Conservation (phyloP, 2,797 vertebrate genomes). For the Oreonectes daqikongensis region DNA sequence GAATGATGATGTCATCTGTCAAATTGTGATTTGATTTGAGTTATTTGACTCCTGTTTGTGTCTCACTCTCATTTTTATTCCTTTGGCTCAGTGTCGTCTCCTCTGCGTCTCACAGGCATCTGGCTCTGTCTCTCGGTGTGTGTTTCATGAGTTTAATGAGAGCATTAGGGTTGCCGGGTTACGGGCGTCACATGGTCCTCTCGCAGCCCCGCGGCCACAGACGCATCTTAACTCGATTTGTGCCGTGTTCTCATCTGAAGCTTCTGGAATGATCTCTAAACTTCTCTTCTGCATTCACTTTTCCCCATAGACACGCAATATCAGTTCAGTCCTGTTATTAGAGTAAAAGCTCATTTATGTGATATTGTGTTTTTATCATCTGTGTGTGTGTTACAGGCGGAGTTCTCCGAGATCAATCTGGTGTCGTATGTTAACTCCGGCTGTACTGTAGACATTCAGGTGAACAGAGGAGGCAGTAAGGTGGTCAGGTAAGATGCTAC, state of each 20-base stretch:
- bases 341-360: neutral
- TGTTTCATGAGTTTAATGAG: slow-evolving; percentile 66
- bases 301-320: neutral
- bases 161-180: slow-evolving; percentile 67
- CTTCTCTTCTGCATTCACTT: neutral
- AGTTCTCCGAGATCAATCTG: slow-evolving; percentile 95
- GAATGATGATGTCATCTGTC: too few relatives aligned
- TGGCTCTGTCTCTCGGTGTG: slow-evolving; percentile 39
- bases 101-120: slow-evolving; percentile 61
- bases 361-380: too few relatives aligned
- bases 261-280: neutral
- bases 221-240: slow-evolving; percentile 68
- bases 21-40: too few relatives aligned
- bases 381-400: slow-evolving; percentile 77
- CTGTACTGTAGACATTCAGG: slow-evolving; percentile 95
- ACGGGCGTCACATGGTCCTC: slow-evolving; percentile 67
- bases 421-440: slow-evolving; percentile 88
- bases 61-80: neutral
- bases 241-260: slow-evolving; percentile 25
- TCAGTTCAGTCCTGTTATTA: neutral
- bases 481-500: slow-evolving; percentile 83
- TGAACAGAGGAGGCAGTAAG: slow-evolving; percentile 86
- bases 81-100: slow-evolving; percentile 18
- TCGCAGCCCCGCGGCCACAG: slow-evolving; percentile 63
- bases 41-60: neutral